Evolutionary conservation across 2,113 vertebrate species (phyloP), one percentile per base, ranked within the genome.

Genomic region (Psophia crepitans): DNA sequence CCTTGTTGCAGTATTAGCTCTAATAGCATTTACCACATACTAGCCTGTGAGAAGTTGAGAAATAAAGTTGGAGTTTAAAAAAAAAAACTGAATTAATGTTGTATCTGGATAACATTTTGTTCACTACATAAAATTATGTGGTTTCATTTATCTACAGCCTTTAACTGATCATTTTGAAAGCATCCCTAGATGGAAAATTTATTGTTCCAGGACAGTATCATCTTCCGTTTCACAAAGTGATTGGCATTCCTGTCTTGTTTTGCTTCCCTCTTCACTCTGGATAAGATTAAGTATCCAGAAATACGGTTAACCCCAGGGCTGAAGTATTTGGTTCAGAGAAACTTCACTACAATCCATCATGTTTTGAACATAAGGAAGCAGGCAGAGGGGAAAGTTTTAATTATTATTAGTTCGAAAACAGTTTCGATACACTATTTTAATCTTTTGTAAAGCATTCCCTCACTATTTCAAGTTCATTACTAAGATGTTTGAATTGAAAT

Each of bases 261-360:
- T 95, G 24, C 78, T 96, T 96, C 76, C 57, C 69, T 96, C 77
- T 56, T 75, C 94, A 79, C 91, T 97, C 90, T 78, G 35, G 65
- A 80, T 84, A 85, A 96, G 76, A 85, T 97, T 85, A 97, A 96
- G 77, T 78, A 96, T 43, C 68, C 68, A 86, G 71, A 95, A 88
- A 93, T 60, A 92, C 7, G 35, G 89, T 96, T 96, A 97, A 97
- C 68, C 71, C 27, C 44, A 68, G 51, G 64, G 91, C 17, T 96
- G 56, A 97, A 97, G 74, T 87, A 88, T 23, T 97, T 96, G 92
- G 68, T 95, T 97, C 77, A 96, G 84, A 94, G 91, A 94, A 92
- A 96, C 46, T 93, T 82, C 95, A 91, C 97, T 91, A 56, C 82
- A 94, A 92, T 96, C 96, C 96, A 91, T 96, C 54, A 73, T 18